phyloP scores from a whole-genome alignment of 2,113 vertebrate species.

The Heterotis niloticus region DNA sequence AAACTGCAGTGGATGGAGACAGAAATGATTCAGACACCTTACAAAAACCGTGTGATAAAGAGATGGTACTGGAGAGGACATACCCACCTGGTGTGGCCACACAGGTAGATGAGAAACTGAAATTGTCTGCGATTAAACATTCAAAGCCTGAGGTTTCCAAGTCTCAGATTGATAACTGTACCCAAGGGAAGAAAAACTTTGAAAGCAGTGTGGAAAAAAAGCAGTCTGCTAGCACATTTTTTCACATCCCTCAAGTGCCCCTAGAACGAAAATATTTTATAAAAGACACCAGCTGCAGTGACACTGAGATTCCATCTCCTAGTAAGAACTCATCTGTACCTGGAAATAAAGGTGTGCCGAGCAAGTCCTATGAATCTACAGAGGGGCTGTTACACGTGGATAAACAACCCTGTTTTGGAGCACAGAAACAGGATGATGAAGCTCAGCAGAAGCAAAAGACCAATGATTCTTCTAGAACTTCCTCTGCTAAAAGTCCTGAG shows the following conservation, averaged over 20 bases:
- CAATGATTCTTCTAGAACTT: no score
- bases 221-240: not conserved
- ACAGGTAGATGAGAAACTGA: not conserved
- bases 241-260: not conserved
- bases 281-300: not conserved
- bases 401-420: not conserved
- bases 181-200: not conserved
- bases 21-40: conserved; percentile 2
- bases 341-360: not conserved
- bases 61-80: not conserved
- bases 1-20: conserved; percentile 13
- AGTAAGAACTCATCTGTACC: not conserved
- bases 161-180: not conserved
- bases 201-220: not conserved
- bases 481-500: not conserved
- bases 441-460: not conserved
- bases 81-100: not conserved
- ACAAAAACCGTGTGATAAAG: not conserved
- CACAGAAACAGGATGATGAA: not conserved
- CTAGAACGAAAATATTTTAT: not conserved
- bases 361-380: not conserved
- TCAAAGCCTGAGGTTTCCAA: not conserved
- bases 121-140: not conserved
- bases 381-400: not conserved
- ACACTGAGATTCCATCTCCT: not conserved